A percentile compares a stretch with the other conserved stretches of the same genome.
phyloP scores from a whole-genome alignment of 2,888 invertebrate species.

The Andrena minutula region DNA sequence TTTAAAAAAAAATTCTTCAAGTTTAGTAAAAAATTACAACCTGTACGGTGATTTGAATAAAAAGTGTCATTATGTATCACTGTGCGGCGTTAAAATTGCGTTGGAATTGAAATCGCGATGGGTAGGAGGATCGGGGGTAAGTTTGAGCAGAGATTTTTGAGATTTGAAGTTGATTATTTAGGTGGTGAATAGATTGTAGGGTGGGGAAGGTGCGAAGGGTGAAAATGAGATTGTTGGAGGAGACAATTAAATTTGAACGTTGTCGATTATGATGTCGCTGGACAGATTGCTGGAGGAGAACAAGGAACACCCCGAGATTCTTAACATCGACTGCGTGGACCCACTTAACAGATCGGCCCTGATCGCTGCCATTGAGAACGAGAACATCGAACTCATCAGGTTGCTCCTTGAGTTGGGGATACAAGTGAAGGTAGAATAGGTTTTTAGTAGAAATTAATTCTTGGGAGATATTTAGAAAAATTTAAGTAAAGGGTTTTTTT shows the following conservation, averaged over 20 bases:
- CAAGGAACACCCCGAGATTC: slow-evolving; percentile 88
- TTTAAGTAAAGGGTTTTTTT: too few relatives aligned
- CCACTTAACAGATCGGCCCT: slow-evolving; percentile 97
- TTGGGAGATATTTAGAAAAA: too few relatives aligned
- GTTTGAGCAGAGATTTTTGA: background rate
- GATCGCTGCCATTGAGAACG: slow-evolving; percentile 98
- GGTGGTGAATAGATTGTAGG: too few relatives aligned
- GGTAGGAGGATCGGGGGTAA: background rate
- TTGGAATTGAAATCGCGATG: background rate
- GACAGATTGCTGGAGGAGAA: slow-evolving; percentile 90
- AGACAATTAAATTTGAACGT: background rate
- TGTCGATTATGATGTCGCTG: background rate
- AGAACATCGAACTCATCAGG: slow-evolving; percentile 96
- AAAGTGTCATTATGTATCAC: too few relatives aligned
- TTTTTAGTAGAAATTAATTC: background rate
- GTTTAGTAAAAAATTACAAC: too few relatives aligned
- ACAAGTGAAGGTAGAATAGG: slow-evolving; percentile 90
- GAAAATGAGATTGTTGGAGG: background rate
- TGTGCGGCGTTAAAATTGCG: background rate
- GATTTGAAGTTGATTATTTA: too few relatives aligned
- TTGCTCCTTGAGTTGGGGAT: slow-evolving; percentile 93
- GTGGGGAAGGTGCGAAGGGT: too few relatives aligned
- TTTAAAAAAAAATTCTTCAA: too few relatives aligned
- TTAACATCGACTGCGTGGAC: slow-evolving; percentile 98
- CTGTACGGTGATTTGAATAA: too few relatives aligned